These are phyloP conservation scores for Lordiphosa collinella DNA, from an alignment of 1,140 invertebrate genomes.

Conservation along the genomic window DNA sequence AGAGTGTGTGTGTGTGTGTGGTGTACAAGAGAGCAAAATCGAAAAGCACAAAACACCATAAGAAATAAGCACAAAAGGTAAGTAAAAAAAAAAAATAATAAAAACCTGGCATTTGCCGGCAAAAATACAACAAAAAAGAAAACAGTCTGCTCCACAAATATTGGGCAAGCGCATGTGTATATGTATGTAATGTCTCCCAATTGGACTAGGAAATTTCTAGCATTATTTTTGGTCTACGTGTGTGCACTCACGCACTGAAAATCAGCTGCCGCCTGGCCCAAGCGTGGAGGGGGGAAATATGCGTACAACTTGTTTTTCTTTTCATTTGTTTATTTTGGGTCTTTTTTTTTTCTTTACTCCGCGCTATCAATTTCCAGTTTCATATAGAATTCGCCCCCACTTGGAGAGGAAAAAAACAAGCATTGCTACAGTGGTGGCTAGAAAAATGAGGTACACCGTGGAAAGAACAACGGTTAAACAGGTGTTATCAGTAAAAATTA, in stretches of 20 bases:
- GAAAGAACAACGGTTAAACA: no score
- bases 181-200: constrained; percentile 13
- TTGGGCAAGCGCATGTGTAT: neutral
- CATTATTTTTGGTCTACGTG: constrained; percentile 54
- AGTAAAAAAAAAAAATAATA: constrained; percentile 21
- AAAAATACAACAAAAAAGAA: constrained; percentile 45
- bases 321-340: constrained; percentile 18
- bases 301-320: constrained; percentile 43
- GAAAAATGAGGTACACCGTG: no score
- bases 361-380: constrained; percentile 4
- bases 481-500: no score
- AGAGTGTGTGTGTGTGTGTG: constrained; percentile 4
- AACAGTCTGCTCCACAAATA: constrained; percentile 13
- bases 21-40: constrained; percentile 29
- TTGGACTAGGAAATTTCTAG: constrained; percentile 25
- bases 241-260: constrained; percentile 31
- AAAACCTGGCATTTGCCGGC: constrained; percentile 53
- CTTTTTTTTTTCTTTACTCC: constrained; percentile 10
- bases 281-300: constrained; percentile 5
- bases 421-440: constrained; percentile 9
- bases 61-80: constrained; percentile 28
- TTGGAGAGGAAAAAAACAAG: constrained; percentile 2
- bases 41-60: constrained; percentile 38
- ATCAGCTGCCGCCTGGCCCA: constrained; percentile 6
- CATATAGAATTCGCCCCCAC: constrained; percentile 10